Evolutionary conservation across 2,797 vertebrate species (phyloP).

Genomic region (Lindbergichthys nudifrons): DNA sequence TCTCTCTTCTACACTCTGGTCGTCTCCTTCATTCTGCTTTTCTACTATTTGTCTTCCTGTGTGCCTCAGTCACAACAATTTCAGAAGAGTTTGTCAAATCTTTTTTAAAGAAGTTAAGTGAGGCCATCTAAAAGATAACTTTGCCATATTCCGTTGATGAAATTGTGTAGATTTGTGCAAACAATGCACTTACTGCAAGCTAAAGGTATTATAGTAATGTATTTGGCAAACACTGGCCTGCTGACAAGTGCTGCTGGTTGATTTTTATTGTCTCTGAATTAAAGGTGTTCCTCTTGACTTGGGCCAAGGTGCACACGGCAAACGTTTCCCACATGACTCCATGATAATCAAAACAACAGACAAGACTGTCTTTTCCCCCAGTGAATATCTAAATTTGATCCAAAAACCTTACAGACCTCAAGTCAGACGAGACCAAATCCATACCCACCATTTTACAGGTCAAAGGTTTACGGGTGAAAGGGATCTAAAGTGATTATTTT

Average conservation of each 20-base stretch:
- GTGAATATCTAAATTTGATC: conserved; percentile 47
- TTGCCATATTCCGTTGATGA: neutral
- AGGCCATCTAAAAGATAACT: neutral
- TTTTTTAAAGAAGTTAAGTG: neutral
- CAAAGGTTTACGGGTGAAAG: conserved; percentile 29
- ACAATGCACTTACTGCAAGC: neutral
- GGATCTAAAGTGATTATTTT: conserved; percentile 29
- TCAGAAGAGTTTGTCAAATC: conserved; percentile 7
- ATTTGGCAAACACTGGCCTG: conserved; percentile 4
- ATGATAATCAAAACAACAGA: conserved; percentile 27
- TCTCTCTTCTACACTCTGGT: conserved; percentile 42
- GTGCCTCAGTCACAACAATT: conserved; percentile 9
- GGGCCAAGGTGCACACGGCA: conserved; percentile 15
- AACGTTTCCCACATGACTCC: conserved; percentile 23
- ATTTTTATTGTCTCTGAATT: conserved; percentile 53
- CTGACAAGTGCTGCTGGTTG: conserved; percentile 20
- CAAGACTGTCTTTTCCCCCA: conserved; percentile 19
- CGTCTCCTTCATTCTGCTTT: conserved; percentile 48
- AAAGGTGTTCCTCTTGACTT: conserved; percentile 42
- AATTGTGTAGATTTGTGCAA: neutral
- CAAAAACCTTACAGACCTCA: conserved; percentile 25
- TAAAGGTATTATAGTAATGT: neutral
- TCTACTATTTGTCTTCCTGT: conserved; percentile 15
- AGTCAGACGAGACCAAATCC: conserved; percentile 37
- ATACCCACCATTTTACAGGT: conserved; percentile 31